Percentiles rank a stretch among this genome's conserved stretches.
Evolutionary conservation across 2,113 vertebrate species (phyloP).

Genomic region (Penelope pileata): DNA sequence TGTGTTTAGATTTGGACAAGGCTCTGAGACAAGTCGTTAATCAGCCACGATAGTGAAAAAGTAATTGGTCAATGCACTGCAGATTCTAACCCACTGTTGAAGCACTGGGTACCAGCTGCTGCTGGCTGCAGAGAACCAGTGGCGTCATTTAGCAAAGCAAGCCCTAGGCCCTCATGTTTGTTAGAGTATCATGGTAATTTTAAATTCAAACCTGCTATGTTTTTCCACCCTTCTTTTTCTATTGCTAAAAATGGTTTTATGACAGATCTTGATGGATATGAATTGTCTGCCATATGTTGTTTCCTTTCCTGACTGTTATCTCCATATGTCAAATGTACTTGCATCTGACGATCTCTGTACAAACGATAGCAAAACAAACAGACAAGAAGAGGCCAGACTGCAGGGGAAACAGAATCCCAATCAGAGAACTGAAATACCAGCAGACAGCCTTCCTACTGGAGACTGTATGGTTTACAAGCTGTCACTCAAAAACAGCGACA

Average conservation of each 20-base stretch:
- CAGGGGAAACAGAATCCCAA: conserved; percentile 26
- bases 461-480: background rate
- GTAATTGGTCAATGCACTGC: background rate
- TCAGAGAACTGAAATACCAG: conserved; percentile 3
- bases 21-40: background rate
- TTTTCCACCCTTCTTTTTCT: conserved; percentile 29
- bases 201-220: conserved; percentile 35
- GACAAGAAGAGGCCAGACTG: conserved; percentile 47
- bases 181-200: background rate
- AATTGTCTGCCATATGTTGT: conserved; percentile 62
- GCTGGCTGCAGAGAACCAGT: background rate
- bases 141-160: background rate
- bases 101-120: background rate
- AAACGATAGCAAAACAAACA: conserved; percentile 56
- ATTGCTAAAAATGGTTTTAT: conserved; percentile 36
- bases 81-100: background rate
- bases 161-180: background rate
- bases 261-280: conserved; percentile 60
- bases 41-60: background rate
- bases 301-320: conserved; percentile 47
- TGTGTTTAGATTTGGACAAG: background rate
- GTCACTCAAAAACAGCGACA: background rate
- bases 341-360: conserved; percentile 58
- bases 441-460: conserved; percentile 24
- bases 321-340: conserved; percentile 64